Evolutionary conservation across 1,140 invertebrate genomes (phyloP).

Genomic region (Leptinotarsa lineolata): DNA sequence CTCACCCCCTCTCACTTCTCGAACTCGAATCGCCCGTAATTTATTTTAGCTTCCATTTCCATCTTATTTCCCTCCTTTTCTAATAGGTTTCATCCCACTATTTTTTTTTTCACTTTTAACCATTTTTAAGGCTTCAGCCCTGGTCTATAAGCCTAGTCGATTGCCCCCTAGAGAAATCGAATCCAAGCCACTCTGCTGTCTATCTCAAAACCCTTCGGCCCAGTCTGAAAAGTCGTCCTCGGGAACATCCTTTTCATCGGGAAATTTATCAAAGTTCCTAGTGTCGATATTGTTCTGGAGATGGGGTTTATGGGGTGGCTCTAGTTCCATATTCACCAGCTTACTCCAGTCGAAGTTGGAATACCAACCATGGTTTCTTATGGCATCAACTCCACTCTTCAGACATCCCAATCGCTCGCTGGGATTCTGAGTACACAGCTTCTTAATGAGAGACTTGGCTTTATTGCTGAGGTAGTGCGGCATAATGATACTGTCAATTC

Average conservation of each 20-base stretch:
- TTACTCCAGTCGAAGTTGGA: constrained; percentile 51
- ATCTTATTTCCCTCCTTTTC: too few species aligned
- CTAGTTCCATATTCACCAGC: constrained; percentile 37
- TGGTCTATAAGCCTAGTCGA: too few species aligned
- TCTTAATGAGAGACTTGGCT: constrained; percentile 83
- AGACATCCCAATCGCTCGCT: constrained; percentile 93
- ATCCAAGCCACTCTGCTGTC: too few species aligned
- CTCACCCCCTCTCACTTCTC: too few species aligned
- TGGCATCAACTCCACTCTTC: constrained; percentile 86
- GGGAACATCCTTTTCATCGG: constrained; percentile 28
- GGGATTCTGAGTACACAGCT: constrained; percentile 84
- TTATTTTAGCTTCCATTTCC: too few species aligned
- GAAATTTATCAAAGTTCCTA: constrained; percentile 47
- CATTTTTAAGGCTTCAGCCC: too few species aligned
- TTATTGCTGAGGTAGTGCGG: constrained; percentile 77
- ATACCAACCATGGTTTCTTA: constrained; percentile 86
- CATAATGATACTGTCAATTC: constrained; percentile 86
- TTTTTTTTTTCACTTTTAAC: too few species aligned
- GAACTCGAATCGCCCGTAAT: too few species aligned
- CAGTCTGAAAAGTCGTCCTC: constrained; percentile 36
- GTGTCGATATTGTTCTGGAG: constrained; percentile 45
- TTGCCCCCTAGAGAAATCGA: too few species aligned
- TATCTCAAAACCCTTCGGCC: constrained; percentile 35
- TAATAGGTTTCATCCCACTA: too few species aligned
- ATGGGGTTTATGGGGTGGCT: constrained; percentile 42